A percentile compares a stretch with the other conserved stretches of the same genome.
Conservation (phyloP, 2,888 invertebrate genomes). For the Octodonta nipae region DNA sequence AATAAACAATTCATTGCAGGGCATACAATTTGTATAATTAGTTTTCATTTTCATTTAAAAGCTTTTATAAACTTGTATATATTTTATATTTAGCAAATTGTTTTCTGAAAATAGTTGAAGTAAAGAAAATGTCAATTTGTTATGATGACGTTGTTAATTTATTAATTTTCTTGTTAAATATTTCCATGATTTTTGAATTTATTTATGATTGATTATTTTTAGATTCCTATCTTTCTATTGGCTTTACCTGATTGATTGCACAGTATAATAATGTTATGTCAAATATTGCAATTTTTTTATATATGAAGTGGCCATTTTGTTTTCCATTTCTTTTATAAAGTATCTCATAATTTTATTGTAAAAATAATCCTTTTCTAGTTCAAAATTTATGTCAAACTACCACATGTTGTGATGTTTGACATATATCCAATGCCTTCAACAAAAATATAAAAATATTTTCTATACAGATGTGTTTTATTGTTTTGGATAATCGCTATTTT, state of each 20-base stretch:
- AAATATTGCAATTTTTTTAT: no score
- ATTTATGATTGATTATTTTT: no score
- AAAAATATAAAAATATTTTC: conserved; percentile 33
- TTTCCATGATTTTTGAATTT: no score
- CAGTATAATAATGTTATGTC: no score
- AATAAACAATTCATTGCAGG: conserved; percentile 12
- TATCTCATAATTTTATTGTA: no score
- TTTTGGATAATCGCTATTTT: no score
- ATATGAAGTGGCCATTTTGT: no score
- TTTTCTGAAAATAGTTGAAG: conserved; percentile 12
- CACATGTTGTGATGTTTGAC: conserved; percentile 25
- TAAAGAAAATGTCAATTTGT: conserved; percentile 16
- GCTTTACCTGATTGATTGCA: no score
- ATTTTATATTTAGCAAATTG: conserved; percentile 17
- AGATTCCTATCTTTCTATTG: no score
- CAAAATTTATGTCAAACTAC: conserved; percentile 21
- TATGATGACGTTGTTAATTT: conserved; percentile 18
- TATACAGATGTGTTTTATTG: conserved; percentile 16
- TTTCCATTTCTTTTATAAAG: no score
- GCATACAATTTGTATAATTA: conserved; percentile 15
- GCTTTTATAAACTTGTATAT: conserved; percentile 20
- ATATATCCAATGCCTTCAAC: conserved; percentile 27
- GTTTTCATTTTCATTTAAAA: conserved; percentile 16
- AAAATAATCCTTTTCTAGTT: conserved; percentile 14
- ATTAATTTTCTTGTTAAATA: conserved; percentile 14